Conservation (phyloP, 2,113 vertebrate genomes). For the Gallinago jamesoni region DNA sequence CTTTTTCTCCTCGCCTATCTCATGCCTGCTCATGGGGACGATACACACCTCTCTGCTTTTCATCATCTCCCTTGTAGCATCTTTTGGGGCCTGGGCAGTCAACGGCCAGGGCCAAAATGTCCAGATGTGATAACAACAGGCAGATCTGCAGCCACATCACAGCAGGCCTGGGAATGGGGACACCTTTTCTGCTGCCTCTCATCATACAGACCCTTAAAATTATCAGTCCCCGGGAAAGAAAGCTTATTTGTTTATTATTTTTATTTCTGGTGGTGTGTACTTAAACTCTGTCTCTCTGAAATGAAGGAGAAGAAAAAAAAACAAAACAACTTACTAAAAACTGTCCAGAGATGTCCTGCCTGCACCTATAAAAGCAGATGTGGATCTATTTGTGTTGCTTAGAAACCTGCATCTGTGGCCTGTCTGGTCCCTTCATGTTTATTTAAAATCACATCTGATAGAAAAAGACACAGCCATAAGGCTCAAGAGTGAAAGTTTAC, state of each 20-base stretch:
- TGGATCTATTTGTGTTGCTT: constrained; percentile 43
- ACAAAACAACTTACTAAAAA: not conserved
- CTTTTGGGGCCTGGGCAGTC: not conserved
- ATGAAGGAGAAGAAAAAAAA: not conserved
- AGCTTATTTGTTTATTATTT: not conserved
- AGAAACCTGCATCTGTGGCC: constrained; percentile 23
- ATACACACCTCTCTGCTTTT: not conserved
- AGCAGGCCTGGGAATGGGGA: not conserved
- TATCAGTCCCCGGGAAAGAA: not conserved
- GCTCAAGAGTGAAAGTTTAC: constrained; percentile 40
- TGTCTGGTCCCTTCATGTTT: constrained; percentile 50
- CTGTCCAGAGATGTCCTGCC: not conserved
- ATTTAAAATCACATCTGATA: constrained; percentile 63
- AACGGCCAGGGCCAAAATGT: not conserved
- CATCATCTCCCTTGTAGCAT: not conserved
- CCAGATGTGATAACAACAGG: not conserved
- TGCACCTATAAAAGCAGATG: not conserved
- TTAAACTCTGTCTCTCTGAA: not conserved
- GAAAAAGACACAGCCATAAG: constrained; percentile 39
- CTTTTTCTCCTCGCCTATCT: not conserved
- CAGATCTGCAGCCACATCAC: not conserved
- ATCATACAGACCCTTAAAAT: not conserved
- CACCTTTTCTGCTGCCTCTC: not conserved
- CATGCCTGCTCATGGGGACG: rapidly evolving
- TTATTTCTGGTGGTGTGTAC: not conserved